Evolutionary conservation across 1,140 invertebrate genomes (phyloP).

Genomic region (Papilio glaucus): DNA sequence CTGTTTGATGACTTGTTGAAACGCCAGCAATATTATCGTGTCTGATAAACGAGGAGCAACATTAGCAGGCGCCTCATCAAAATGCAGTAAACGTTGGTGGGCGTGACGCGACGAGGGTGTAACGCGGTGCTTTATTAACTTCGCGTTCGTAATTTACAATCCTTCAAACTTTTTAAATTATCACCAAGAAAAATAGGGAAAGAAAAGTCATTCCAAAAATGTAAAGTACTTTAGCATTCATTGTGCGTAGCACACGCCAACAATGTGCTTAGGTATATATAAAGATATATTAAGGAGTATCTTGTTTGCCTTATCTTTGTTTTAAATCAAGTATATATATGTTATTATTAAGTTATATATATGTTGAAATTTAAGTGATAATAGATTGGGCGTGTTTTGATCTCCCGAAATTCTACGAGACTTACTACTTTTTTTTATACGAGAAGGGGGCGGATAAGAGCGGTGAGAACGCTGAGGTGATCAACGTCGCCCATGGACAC

Average conservation of each 20-base stretch:
- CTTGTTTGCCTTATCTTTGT: too few species aligned
- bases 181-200: constrained; percentile 10
- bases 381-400: too few species aligned
- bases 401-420: too few species aligned
- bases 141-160: constrained; percentile 10
- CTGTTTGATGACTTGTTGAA: neutral
- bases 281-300: neutral
- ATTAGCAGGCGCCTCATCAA: constrained; percentile 13
- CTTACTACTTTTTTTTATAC: too few species aligned
- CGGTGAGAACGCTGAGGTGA: too few species aligned
- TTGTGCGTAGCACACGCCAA: neutral
- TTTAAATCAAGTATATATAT: too few species aligned
- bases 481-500: too few species aligned
- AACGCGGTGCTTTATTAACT: constrained; percentile 10
- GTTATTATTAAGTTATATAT: too few species aligned
- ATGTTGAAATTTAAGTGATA: too few species aligned
- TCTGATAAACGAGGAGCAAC: neutral
- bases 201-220: constrained; percentile 3
- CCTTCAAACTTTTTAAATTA: constrained; percentile 21
- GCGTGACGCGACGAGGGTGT: constrained; percentile 8
- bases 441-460: too few species aligned
- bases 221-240: neutral
- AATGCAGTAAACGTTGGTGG: constrained; percentile 23
- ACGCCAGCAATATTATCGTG: neutral
- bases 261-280: neutral